These are phyloP conservation scores for Myripristis murdjan DNA, from an alignment of 2,797 vertebrate species.

Conservation along the genomic window DNA sequence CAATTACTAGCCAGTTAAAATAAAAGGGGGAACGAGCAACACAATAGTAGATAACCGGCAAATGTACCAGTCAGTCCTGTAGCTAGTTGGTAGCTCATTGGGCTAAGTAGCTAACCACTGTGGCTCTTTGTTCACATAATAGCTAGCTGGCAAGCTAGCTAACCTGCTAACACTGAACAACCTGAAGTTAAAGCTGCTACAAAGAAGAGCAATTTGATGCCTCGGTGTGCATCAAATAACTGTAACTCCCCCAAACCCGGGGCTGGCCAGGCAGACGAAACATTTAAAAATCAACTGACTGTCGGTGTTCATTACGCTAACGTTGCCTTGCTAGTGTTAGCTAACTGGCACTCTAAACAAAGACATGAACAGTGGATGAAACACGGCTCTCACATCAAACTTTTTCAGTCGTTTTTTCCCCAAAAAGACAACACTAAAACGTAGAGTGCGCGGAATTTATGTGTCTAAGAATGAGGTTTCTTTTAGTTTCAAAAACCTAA, in stretches of 20 bases:
- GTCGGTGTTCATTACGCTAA: conserved; percentile 46
- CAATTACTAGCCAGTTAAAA: background rate
- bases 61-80: conserved; percentile 1
- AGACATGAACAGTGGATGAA: conserved; percentile 50
- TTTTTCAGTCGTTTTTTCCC: conserved; percentile 58
- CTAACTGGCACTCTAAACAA: conserved; percentile 72
- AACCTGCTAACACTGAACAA: conserved; percentile 44
- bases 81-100: conserved; percentile 64
- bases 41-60: background rate
- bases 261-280: background rate
- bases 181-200: background rate
- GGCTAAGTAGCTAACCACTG: conserved; percentile 63
- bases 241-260: background rate
- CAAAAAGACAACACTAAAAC: background rate
- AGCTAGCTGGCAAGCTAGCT: conserved; percentile 60
- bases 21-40: background rate
- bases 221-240: background rate
- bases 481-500: conserved; percentile 21
- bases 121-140: conserved; percentile 74
- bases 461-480: background rate
- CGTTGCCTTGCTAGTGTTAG: conserved; percentile 51
- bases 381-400: conserved; percentile 63
- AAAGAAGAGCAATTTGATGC: background rate
- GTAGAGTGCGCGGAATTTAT: background rate
- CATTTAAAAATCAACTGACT: background rate